Conservation (phyloP, 53 echinoderm and acorn worm species). For the Temnopleurus reevesii region DNA sequence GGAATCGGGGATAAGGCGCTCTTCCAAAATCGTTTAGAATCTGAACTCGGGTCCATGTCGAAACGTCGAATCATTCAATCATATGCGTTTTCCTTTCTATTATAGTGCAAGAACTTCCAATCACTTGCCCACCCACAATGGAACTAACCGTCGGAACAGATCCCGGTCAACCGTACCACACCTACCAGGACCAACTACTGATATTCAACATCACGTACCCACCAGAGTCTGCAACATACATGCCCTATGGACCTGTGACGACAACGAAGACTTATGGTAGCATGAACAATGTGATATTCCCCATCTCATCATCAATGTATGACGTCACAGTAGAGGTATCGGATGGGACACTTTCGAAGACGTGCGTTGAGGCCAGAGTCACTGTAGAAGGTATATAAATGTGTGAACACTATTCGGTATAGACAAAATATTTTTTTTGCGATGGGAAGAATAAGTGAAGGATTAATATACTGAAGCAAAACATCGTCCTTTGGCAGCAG, state of each 20-base stretch:
- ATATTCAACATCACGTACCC: not conserved
- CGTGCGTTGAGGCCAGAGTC: not conserved
- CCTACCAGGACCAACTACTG: not conserved
- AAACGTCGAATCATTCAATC: too few species aligned
- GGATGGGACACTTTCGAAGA: not conserved
- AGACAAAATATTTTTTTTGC: too few species aligned
- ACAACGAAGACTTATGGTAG: not conserved
- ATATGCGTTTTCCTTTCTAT: too few species aligned
- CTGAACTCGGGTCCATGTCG: too few species aligned
- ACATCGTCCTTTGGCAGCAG: too few species aligned
- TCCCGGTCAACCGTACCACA: not conserved
- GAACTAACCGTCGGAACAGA: not conserved
- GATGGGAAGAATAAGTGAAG: too few species aligned
- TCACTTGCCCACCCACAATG: not conserved
- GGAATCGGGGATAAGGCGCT: too few species aligned
- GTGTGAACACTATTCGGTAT: too few species aligned
- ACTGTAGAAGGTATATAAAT: conserved; percentile 12
- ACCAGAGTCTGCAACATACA: not conserved
- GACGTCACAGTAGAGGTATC: not conserved
- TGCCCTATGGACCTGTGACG: not conserved
- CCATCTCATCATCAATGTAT: not conserved
- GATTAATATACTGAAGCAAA: too few species aligned
- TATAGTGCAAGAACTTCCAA: conserved; percentile 15
- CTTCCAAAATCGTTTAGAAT: too few species aligned
- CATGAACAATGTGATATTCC: not conserved